Evolutionary conservation across 2,113 vertebrate species (phyloP), one percentile per base, ranked within the genome.

Genomic region (Patagioenas fasciata): DNA sequence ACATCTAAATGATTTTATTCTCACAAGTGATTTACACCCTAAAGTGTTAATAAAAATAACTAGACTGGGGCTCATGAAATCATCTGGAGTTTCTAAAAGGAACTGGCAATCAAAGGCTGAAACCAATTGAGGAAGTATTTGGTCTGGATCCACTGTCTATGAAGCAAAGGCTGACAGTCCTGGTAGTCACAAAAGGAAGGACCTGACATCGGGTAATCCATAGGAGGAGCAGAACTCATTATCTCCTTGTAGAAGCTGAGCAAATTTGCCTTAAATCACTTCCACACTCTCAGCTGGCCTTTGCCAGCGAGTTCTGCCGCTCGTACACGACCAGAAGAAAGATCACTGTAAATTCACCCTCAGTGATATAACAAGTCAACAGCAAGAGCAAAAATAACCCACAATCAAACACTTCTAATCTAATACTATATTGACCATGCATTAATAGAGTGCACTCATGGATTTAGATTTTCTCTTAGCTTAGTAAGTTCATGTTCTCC

Each of bases 141-240:
- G n/a, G 73, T 89, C 62, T 7, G 79, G 84, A 72, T 79, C 61
- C 2, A 5, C 44, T 26, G 34, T 44, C 13, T 60, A 79, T 77
- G 60, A 75, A 57, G 71, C 6, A 60, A 81, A 75, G 58, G 38
- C 69, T 44, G 79, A 64, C 66, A 65, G 42, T 64, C 58, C 44
- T 47, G 26, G 61, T 34, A 92, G 62, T 20, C 61, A 89, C 82
- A 81, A 47, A 71, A 70, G 50, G 70, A 51, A 75, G 53, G 54
- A 85, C 36, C n/a, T 66, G 85, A 85, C 62, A 65, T 21, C 4
- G 32, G 11, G 16, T 48, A 84, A 38, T 64, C 82, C 54, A 79
- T 4, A 74, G 79, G 64, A 94, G 74, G 60, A 78, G 31, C 65
- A 95, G 57, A 90, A 89, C 61, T 94, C 82, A 78, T 84, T 77